These are phyloP conservation scores for Nylanderia fulva DNA, from an alignment of 1,140 invertebrate genomes.

Conservation along the genomic window DNA sequence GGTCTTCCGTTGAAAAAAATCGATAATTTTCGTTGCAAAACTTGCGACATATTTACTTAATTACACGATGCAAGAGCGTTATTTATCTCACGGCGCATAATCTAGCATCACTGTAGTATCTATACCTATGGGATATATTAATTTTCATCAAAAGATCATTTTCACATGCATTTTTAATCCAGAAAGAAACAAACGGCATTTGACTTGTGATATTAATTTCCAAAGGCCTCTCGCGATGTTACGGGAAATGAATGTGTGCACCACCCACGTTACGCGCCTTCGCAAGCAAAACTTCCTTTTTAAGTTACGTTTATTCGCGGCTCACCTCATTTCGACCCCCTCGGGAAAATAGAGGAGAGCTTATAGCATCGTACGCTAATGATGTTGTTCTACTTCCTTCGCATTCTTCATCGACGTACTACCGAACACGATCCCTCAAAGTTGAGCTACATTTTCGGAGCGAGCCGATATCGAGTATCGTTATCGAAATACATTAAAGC, in stretches of 20 bases:
- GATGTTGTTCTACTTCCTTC: conserved; percentile 56
- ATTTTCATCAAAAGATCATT: conserved; percentile 21
- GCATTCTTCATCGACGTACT: conserved; percentile 52
- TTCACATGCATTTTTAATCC: conserved; percentile 31
- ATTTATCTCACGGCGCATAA: conserved; percentile 30
- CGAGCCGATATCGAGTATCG: conserved; percentile 28
- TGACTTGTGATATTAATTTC: conserved; percentile 45
- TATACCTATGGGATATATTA: conserved; percentile 29
- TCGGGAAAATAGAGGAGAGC: conserved; percentile 45
- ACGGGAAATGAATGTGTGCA: conserved; percentile 30
- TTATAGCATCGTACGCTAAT: conserved; percentile 47
- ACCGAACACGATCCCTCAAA: conserved; percentile 38
- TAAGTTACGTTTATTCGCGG: conserved; percentile 60
- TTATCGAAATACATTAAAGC: conserved; percentile 34
- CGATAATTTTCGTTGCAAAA: not conserved
- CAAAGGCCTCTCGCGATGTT: conserved; percentile 31
- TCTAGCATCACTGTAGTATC: not conserved
- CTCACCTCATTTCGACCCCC: conserved; percentile 56
- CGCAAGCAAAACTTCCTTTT: conserved; percentile 50
- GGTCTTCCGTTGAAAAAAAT: conserved; percentile 1
- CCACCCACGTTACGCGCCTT: conserved; percentile 48
- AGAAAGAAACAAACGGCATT: conserved; percentile 28
- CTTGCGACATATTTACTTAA: not conserved
- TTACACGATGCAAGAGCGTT: not conserved
- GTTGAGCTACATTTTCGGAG: conserved; percentile 22